Conservation (phyloP, 2,797 vertebrate genomes). For the Scarus forsteni region DNA sequence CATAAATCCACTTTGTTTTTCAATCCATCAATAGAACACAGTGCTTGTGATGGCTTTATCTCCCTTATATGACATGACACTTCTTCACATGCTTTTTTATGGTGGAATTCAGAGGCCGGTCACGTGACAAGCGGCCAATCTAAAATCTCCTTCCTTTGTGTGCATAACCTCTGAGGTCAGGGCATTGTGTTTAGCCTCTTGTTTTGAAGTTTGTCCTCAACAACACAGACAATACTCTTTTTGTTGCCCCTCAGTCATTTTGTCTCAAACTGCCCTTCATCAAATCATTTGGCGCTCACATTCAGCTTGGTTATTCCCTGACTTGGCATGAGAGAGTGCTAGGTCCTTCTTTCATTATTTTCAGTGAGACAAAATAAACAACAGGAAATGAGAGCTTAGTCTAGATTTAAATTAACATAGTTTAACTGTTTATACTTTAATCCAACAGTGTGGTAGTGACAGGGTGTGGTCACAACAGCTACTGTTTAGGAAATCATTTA, state of each 20-base stretch:
- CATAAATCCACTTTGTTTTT: neutral
- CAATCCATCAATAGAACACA: neutral
- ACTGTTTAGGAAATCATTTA: neutral
- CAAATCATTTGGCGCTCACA: constrained; percentile 66
- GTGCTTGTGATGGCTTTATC: constrained; percentile 34
- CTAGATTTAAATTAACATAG: constrained; percentile 28
- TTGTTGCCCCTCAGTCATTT: constrained; percentile 62
- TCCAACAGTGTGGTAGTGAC: too few species aligned
- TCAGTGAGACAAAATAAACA: constrained; percentile 53
- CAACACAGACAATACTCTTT: constrained; percentile 73
- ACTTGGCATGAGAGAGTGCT: constrained; percentile 42
- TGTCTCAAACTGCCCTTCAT: constrained; percentile 60
- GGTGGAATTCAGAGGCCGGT: constrained; percentile 46
- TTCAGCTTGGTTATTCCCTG: constrained; percentile 58
- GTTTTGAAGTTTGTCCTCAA: constrained; percentile 72
- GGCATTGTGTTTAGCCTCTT: constrained; percentile 74
- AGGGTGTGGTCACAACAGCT: neutral
- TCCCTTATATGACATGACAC: constrained; percentile 29
- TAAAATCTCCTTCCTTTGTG: constrained; percentile 68
- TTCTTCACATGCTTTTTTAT: constrained; percentile 40
- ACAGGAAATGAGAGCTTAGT: constrained; percentile 9
- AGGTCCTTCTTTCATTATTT: constrained; percentile 52
- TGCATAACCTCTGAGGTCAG: constrained; percentile 72
- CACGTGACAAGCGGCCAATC: constrained; percentile 46
- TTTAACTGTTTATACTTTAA: too few species aligned